Percentiles rank a stretch among this genome's conserved stretches.
phyloP scores from a whole-genome alignment of 1,140 invertebrate species.

The Samia ricini region DNA sequence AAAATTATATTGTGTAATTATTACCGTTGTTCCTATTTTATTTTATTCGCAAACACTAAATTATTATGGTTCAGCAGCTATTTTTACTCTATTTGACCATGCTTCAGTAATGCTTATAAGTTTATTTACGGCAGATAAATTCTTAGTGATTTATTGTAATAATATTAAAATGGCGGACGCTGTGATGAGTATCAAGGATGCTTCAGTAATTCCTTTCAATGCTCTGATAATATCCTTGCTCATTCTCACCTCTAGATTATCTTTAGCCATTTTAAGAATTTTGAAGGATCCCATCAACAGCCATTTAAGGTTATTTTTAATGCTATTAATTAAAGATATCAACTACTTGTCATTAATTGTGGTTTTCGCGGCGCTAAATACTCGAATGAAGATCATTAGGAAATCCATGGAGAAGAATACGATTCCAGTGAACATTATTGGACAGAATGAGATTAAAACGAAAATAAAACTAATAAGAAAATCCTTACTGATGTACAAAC shows the following conservation, averaged over 20 bases:
- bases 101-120: not conserved
- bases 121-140: not conserved
- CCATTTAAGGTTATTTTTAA: not conserved
- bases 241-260: not conserved
- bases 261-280: not conserved
- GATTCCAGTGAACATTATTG: slow-evolving; percentile 8
- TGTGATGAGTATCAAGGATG: not conserved
- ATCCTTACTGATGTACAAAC: slow-evolving; percentile 6
- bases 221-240: not conserved
- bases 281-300: not conserved
- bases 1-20: not conserved
- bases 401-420: not conserved
- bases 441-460: slow-evolving; percentile 7
- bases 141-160: not conserved
- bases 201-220: not conserved
- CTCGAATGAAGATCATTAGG: slow-evolving; percentile 8
- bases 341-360: not conserved
- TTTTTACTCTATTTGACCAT: not conserved
- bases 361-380: not conserved
- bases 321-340: not conserved
- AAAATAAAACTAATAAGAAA: slow-evolving; percentile 6
- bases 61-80: not conserved
- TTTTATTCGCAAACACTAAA: not conserved
- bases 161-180: not conserved
- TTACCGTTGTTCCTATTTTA: not conserved